Base-by-base conservation (phyloP, 2,888 invertebrate species). In the Microplitis manilae region DNA sequence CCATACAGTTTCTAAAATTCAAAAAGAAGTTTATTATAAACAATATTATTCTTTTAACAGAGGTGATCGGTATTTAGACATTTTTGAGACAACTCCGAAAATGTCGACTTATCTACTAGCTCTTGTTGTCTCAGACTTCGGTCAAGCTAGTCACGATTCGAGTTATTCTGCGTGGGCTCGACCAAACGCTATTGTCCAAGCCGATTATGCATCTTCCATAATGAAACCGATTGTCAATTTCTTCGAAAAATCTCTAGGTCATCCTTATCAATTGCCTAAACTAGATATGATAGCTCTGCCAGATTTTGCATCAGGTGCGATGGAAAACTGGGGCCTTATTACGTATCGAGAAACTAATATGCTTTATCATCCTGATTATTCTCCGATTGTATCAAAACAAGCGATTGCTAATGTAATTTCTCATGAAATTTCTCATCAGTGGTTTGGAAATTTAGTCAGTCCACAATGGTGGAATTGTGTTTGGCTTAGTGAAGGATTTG, bases 71-170 rank as follows among this genome's bases (percentile, higher is more conserved):
- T 75, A 83, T 20, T 81, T 81, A 79, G 85, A 86, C 67, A 79
- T 78, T 13, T 94, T 93, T 86, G 85, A 90, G 65, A 91, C 92
- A 59, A 93, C 94, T 0, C 93, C 94, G 0, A 89, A 87, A 71
- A 96, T 96, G 95, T 94, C 96, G 0, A 95, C 96, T 0, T 98
- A 98, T 85, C 90, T 97, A 6, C 93, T 97, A 1, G 97, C 97
- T 0, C 94, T 97, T 85, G 91, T 96, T 5, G 93, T 97, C 0
- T 95, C 96, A 17, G 95, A 96, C 84, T 94, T 95, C 71, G 90
- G 90, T 78, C 90, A 90, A 0, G 13, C 73, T 7, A 50, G 72
- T 1, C 9, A 9, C 0, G 17, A 86, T 1, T 70, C 20, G 0
- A 70, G 17, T 17, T 77, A 79, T 38, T 79, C 82, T 0, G 84